Conservation (phyloP, 2,797 vertebrate species). For the Poeciliopsis presidionis region DNA sequence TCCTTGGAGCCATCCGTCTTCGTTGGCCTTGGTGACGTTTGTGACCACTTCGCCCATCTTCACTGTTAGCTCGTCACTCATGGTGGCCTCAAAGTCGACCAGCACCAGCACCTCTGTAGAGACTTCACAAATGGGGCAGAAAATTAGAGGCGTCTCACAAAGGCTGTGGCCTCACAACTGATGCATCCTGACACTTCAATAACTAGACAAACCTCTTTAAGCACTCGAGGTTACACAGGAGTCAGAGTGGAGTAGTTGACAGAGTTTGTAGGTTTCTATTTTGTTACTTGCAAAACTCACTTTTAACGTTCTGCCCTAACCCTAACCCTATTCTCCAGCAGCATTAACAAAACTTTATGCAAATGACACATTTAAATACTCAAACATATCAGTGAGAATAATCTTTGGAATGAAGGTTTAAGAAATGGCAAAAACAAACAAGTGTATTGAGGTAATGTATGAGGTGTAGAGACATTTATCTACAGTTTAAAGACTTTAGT, state of each 20-base stretch:
- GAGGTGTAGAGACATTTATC: neutral
- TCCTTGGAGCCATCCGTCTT: conserved; percentile 88
- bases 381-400: neutral
- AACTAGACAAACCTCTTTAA: conserved; percentile 19
- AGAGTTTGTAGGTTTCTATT: neutral
- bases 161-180: conserved; percentile 31
- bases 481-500: neutral
- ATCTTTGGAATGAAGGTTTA: neutral
- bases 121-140: conserved; percentile 57
- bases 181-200: conserved; percentile 50
- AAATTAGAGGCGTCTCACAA: conserved; percentile 51
- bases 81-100: conserved; percentile 81
- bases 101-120: conserved; percentile 86
- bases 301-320: neutral
- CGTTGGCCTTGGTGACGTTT: conserved; percentile 75
- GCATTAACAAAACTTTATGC: neutral
- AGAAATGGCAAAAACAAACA: neutral
- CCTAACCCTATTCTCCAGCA: neutral
- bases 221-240: conserved; percentile 7
- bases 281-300: neutral
- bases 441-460: neutral
- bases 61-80: conserved; percentile 82
- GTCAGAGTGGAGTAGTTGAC: neutral
- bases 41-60: conserved; percentile 83
- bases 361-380: neutral